These are phyloP conservation scores for Chionomys nivalis DNA, from an alignment of 2,113 vertebrate species.

Conservation along the genomic window DNA sequence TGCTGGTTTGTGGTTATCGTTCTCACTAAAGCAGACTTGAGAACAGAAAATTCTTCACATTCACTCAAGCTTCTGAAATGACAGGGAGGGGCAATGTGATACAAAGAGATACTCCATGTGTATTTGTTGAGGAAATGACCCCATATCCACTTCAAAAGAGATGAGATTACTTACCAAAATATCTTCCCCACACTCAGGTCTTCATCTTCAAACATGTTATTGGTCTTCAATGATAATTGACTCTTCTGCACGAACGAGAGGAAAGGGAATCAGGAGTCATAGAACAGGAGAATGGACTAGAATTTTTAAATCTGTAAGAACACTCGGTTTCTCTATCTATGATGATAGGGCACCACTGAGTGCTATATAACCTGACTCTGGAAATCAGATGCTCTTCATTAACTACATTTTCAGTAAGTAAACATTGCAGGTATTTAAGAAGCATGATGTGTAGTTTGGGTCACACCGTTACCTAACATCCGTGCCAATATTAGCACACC, in stretches of 20 bases:
- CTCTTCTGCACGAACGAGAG: not conserved
- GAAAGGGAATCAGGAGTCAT: not conserved
- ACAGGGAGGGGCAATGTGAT: not conserved
- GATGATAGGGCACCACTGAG: not conserved
- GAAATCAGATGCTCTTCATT: constrained; percentile 6
- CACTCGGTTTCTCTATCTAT: not conserved
- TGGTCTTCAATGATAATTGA: not conserved
- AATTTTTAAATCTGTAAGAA: constrained; percentile 12
- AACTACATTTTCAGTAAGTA: not conserved
- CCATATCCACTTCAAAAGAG: not conserved
- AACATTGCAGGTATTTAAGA: constrained; percentile 14
- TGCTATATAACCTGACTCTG: constrained; percentile 46
- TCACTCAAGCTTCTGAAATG: not conserved
- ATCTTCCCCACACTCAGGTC: not conserved
- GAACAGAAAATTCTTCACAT: not conserved
- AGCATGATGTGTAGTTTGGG: not conserved
- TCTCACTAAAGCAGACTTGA: not conserved
- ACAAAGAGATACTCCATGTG: not conserved
- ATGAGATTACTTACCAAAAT: not conserved
- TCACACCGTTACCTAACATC: not conserved
- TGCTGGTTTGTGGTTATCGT: not conserved
- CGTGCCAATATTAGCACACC: constrained; percentile 3
- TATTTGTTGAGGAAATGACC: not conserved
- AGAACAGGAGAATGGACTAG: not conserved
- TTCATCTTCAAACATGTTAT: not conserved